Conservation (phyloP, 1,140 invertebrate genomes). For the Tenebrio molitor region DNA sequence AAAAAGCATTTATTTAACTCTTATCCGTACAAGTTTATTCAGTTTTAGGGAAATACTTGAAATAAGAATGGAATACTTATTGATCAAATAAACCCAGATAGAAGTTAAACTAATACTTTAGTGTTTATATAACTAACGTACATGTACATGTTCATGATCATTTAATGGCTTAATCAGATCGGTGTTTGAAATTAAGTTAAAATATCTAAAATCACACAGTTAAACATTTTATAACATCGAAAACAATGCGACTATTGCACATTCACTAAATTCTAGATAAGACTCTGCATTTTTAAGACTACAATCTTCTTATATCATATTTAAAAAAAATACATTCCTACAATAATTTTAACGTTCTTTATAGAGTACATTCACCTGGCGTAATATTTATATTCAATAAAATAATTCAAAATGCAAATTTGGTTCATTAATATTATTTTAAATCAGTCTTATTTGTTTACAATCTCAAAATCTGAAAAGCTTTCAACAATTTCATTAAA, state of each 20-base stretch:
- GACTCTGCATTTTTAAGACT: constrained; percentile 16
- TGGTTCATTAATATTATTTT: constrained; percentile 44
- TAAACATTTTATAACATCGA: constrained; percentile 42
- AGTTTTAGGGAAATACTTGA: too few relatives aligned
- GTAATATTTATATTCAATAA: constrained; percentile 44
- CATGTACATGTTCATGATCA: neutral
- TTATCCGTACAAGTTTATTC: neutral
- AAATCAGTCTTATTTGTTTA: constrained; percentile 45
- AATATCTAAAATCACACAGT: constrained; percentile 42
- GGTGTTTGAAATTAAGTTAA: constrained; percentile 27
- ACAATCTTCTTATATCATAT: constrained; percentile 12
- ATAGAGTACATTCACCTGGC: constrained; percentile 36
- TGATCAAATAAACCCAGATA: too few relatives aligned
- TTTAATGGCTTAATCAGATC: constrained; percentile 28
- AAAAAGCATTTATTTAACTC: constrained; percentile 14
- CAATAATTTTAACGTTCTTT: constrained; percentile 20
- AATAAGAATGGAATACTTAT: too few relatives aligned
- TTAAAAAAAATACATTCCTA: constrained; percentile 27
- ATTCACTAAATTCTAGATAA: constrained; percentile 32
- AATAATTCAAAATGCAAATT: constrained; percentile 45
- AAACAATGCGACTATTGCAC: constrained; percentile 45
- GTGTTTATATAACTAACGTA: neutral
- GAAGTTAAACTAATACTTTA: constrained; percentile 21
- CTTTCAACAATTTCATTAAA: constrained; percentile 43
- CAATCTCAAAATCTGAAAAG: constrained; percentile 29